These are phyloP conservation scores for Euzetes globulus DNA, from an alignment of 2,888 invertebrate species.

Conservation along the genomic window DNA sequence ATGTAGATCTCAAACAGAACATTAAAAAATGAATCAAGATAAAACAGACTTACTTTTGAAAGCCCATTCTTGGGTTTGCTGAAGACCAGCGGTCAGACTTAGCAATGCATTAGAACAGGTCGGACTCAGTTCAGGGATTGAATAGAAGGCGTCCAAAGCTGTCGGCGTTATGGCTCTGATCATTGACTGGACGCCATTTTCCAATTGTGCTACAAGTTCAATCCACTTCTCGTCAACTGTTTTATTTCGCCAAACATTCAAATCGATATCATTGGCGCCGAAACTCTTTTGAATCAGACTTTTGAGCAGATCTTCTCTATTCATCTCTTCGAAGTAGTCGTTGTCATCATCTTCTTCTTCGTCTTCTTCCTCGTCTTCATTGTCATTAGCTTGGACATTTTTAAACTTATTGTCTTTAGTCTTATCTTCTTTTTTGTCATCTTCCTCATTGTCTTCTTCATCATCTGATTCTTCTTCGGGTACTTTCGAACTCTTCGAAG, in stretches of 20 bases:
- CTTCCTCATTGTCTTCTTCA: background rate
- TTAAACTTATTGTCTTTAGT: background rate
- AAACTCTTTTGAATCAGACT: slow-evolving; percentile 10
- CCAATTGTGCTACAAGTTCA: background rate
- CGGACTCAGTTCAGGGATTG: background rate
- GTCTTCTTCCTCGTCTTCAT: slow-evolving; percentile 17
- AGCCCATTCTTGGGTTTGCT: slow-evolving; percentile 19
- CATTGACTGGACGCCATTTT: background rate
- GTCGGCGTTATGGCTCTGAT: slow-evolving; percentile 23
- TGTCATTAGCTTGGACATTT: background rate
- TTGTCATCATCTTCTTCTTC: background rate
- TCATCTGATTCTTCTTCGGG: slow-evolving; percentile 2
- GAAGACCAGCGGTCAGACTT: background rate
- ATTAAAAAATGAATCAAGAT: too few species aligned
- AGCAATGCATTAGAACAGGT: slow-evolving; percentile 20
- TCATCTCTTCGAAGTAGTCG: slow-evolving; percentile 15
- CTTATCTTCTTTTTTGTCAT: background rate
- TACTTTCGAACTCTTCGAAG: background rate
- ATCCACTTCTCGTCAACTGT: background rate
- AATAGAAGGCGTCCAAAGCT: slow-evolving; percentile 29
- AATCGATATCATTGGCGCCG: background rate
- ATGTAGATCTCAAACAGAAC: too few species aligned
- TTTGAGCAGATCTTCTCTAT: background rate
- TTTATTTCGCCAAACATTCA: background rate
- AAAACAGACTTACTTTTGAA: background rate